These are phyloP conservation scores for Monochamus alternatus DNA, from an alignment of 2,888 invertebrate species.

Conservation along the genomic window DNA sequence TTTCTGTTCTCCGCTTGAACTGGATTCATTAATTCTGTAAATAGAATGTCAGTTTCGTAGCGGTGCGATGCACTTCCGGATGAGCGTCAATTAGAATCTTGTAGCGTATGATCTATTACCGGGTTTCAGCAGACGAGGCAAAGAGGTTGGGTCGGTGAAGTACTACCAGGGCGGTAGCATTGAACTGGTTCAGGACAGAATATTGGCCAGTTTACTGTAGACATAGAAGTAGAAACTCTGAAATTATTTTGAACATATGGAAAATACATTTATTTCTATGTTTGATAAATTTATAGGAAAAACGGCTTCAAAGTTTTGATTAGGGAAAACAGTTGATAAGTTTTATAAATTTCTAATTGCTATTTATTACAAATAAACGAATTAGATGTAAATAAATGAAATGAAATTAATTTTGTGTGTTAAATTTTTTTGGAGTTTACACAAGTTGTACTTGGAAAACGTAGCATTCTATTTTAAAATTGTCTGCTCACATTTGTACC, in stretches of 20 bases:
- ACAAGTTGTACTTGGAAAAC: no score
- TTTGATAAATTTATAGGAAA: not conserved
- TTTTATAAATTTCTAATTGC: no score
- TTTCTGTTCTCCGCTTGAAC: constrained; percentile 21
- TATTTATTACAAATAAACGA: no score
- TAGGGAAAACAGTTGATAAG: no score
- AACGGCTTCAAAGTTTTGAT: not conserved
- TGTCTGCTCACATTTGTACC: no score
- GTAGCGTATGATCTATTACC: constrained; percentile 33
- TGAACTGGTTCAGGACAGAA: not conserved
- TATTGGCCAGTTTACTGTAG: no score
- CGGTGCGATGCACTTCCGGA: constrained; percentile 46
- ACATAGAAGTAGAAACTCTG: no score
- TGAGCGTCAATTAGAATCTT: constrained; percentile 40
- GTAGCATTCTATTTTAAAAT: no score
- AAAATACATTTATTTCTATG: not conserved
- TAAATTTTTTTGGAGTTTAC: no score
- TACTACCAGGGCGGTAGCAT: not conserved
- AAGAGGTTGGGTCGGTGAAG: constrained; percentile 13
- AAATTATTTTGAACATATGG: not conserved
- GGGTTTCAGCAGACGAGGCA: constrained; percentile 8
- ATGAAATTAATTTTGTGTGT: no score
- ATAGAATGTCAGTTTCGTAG: constrained; percentile 50
- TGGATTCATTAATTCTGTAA: constrained; percentile 48
- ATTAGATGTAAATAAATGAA: no score